These are phyloP conservation scores for Eupsittula cactorum DNA, from an alignment of 2,113 vertebrate genomes.

Conservation along the genomic window DNA sequence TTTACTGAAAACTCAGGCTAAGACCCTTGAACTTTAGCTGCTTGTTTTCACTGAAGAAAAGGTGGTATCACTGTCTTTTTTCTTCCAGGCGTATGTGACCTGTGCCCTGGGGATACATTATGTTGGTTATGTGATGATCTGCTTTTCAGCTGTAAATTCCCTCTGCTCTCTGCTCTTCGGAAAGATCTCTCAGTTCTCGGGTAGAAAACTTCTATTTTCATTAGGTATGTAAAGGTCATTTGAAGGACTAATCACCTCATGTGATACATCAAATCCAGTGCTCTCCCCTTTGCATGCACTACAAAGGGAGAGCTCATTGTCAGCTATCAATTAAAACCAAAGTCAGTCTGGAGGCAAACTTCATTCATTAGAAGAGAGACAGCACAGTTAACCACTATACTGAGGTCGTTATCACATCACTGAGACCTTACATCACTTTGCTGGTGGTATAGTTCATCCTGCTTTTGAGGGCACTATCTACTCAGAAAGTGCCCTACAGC, in stretches of 20 bases:
- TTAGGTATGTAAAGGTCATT: conserved; percentile 78
- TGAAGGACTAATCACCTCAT: background rate
- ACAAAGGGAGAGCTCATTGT: background rate
- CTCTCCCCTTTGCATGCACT: background rate
- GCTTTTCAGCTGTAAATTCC: conserved; percentile 86
- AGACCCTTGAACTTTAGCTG: background rate
- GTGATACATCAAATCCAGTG: background rate
- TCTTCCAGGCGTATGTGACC: conserved; percentile 85
- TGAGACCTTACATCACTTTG: background rate
- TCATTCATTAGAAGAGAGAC: background rate
- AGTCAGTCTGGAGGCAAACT: background rate
- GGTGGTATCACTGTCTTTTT: background rate
- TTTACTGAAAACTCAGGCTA: background rate
- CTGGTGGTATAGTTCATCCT: background rate
- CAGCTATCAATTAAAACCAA: background rate
- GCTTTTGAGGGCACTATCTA: background rate
- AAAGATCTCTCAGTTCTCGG: conserved; percentile 80
- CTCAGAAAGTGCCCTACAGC: background rate
- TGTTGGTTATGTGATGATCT: conserved; percentile 91
- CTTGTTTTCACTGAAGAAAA: background rate
- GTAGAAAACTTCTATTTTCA: conserved; percentile 80
- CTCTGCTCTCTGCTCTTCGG: conserved; percentile 85
- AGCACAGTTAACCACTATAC: background rate
- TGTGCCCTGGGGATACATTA: conserved; percentile 91
- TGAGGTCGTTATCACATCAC: background rate